A percentile compares a stretch with the other conserved stretches of the same genome.
Evolutionary conservation across 2,888 invertebrate species (phyloP).

Genomic region (Autographa pulchrina): DNA sequence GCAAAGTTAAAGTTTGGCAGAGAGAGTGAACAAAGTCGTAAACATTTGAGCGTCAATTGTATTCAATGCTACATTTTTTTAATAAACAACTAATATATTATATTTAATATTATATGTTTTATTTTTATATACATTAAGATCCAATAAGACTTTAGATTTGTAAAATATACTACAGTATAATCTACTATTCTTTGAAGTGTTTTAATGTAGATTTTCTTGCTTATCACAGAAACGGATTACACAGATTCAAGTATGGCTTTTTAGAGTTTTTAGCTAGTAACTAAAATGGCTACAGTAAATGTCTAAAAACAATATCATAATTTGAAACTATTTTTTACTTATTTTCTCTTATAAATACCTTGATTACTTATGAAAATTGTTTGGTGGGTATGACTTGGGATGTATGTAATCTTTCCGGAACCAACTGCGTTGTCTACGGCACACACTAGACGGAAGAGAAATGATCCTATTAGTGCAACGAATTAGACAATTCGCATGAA

Average conservation of each 20-base stretch:
- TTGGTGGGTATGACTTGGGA: slow-evolving; percentile 39
- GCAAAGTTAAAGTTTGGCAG: slow-evolving; percentile 29
- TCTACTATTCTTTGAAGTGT: not conserved
- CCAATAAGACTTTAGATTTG: not conserved
- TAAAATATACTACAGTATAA: slow-evolving; percentile 8
- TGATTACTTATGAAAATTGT: slow-evolving; percentile 38
- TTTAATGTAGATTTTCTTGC: slow-evolving; percentile 6
- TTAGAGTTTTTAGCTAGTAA: not conserved
- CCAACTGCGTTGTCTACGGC: slow-evolving; percentile 73
- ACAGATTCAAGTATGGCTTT: not conserved
- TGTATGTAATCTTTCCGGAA: slow-evolving; percentile 34
- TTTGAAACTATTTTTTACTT: slow-evolving; percentile 12
- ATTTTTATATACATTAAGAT: slow-evolving; percentile 1
- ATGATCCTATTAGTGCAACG: slow-evolving; percentile 67
- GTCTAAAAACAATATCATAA: not conserved
- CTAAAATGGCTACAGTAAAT: not conserved
- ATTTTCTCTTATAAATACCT: slow-evolving; percentile 44
- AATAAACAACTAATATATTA: slow-evolving; percentile 7
- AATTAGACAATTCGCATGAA: slow-evolving; percentile 18
- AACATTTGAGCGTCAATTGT: slow-evolving; percentile 33
- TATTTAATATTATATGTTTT: not conserved
- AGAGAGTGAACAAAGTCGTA: slow-evolving; percentile 3
- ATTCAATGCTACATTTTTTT: slow-evolving; percentile 17
- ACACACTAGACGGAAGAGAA: slow-evolving; percentile 85
- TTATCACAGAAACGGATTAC: slow-evolving; percentile 18